These are phyloP conservation scores for Tiliacea citrago DNA, from an alignment of 2,888 invertebrate genomes.

Conservation along the genomic window DNA sequence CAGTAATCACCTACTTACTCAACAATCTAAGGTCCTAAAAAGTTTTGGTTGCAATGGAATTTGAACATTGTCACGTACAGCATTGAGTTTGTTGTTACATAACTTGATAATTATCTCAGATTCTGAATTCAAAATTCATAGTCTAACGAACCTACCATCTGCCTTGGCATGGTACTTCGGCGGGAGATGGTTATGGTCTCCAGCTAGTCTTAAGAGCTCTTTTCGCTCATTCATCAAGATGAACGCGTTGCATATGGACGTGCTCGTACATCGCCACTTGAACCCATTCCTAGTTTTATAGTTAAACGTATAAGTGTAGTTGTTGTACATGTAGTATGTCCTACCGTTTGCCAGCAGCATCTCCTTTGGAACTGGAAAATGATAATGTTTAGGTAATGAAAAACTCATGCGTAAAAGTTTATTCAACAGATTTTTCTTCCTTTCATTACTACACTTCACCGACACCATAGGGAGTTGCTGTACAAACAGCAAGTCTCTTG, in stretches of 20 bases:
- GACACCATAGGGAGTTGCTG: neutral
- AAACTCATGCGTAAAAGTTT: neutral
- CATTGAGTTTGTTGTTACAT: neutral
- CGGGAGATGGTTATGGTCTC: slow-evolving; percentile 45
- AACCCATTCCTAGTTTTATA: slow-evolving; percentile 15
- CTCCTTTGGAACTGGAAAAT: slow-evolving; percentile 47
- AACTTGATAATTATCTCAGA: neutral
- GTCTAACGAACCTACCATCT: slow-evolving; percentile 46
- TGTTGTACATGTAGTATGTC: slow-evolving; percentile 46
- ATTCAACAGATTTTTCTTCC: neutral
- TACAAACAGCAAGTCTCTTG: neutral
- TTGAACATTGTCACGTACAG: neutral
- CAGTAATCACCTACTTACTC: neutral
- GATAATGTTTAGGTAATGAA: neutral
- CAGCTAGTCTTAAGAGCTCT: slow-evolving; percentile 21
- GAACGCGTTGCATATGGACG: slow-evolving; percentile 51
- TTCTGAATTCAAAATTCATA: neutral
- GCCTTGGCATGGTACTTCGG: slow-evolving; percentile 46
- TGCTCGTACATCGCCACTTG: slow-evolving; percentile 58
- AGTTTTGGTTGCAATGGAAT: neutral
- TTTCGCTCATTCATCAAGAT: slow-evolving; percentile 41
- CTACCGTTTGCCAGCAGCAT: slow-evolving; percentile 41
- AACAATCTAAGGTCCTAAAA: neutral
- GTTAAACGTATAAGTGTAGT: slow-evolving; percentile 52
- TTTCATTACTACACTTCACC: neutral